Evolutionary conservation across 2,888 invertebrate genomes (phyloP), one percentile per base, ranked within the genome.

Genomic region (Agriopis marginaria): DNA sequence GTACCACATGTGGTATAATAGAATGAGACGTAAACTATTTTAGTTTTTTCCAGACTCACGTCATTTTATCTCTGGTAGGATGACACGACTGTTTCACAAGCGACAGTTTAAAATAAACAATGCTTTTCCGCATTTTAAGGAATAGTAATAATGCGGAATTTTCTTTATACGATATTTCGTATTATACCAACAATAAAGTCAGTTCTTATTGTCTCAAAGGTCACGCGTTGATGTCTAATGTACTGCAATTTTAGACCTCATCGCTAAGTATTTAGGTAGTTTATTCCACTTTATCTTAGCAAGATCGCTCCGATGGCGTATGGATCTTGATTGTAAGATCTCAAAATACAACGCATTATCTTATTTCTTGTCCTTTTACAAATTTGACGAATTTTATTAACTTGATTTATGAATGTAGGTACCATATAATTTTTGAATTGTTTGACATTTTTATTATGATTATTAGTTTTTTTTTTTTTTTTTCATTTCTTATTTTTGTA

Each of bases 71-170:
- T 32, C 8, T 17, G 56, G 14, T 6, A 14, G 17, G 42, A 17
- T 2, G 58, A 58, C 58, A 45, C 32, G 58, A n/a, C 47, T 56
- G 44, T 56, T 58, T 58, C 45, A 56, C 32, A 42, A 56, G 42
- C 55, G 7, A 45, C 6, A 23, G 51, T 62, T 51, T 42, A 62
- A 62, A 62, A 62, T 60, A 62, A 42, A 62, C 61, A 62, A 62
- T 62, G 51, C 61, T 8, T 51, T 51, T 58, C 58, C 58, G 45
- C 58, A 58, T 58, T 58, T 45, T 56, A 32, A 58, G 23, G 12
- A 47, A 58, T 12, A 45, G 45, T 56, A 47, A 42, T 7, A 42
- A 14, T 8, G 42, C n/a, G 55, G n/a, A 40, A 55, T 55, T 14
- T 39, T 55, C 42, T 42, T 55, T 10, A 5, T 55, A 14, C 9